Percentiles rank a stretch among this genome's conserved stretches.
Evolutionary conservation across 2,113 vertebrate species (phyloP).

Genomic region (Callipepla californica): DNA sequence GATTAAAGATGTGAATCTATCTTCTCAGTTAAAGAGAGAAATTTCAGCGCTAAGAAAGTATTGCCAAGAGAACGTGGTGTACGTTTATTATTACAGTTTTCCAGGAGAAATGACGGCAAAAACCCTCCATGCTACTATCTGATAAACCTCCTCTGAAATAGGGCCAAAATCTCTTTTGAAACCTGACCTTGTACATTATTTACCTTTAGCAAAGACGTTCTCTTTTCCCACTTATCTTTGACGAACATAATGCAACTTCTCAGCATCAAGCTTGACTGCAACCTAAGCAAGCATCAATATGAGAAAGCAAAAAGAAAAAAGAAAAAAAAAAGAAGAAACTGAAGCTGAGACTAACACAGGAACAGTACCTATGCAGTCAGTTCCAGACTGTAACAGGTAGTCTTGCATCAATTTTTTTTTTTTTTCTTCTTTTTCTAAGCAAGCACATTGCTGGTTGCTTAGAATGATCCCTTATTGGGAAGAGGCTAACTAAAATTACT

Average conservation of each 20-base stretch:
- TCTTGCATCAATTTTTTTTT: background rate
- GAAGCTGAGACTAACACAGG: background rate
- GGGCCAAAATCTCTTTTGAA: background rate
- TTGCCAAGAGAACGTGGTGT: background rate
- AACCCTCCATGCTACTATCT: background rate
- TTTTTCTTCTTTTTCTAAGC: background rate
- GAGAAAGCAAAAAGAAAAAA: background rate
- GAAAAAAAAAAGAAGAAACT: background rate
- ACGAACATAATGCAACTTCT: background rate
- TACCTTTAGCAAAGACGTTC: background rate
- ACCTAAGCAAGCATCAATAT: background rate
- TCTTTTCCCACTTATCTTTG: background rate
- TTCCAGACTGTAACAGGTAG: background rate
- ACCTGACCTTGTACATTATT: background rate
- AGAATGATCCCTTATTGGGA: background rate
- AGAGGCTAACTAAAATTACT: background rate
- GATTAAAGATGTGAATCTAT: background rate
- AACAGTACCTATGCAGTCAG: background rate
- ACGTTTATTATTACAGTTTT: background rate
- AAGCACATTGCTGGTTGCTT: background rate
- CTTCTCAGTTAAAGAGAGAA: background rate
- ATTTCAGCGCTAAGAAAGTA: background rate
- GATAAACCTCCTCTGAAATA: background rate
- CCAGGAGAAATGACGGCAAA: background rate
- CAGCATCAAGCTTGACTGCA: background rate